Evolutionary conservation across 2,888 invertebrate species (phyloP), one percentile per base, ranked within the genome.

Genomic region (Lasioglossum calceatum): DNA sequence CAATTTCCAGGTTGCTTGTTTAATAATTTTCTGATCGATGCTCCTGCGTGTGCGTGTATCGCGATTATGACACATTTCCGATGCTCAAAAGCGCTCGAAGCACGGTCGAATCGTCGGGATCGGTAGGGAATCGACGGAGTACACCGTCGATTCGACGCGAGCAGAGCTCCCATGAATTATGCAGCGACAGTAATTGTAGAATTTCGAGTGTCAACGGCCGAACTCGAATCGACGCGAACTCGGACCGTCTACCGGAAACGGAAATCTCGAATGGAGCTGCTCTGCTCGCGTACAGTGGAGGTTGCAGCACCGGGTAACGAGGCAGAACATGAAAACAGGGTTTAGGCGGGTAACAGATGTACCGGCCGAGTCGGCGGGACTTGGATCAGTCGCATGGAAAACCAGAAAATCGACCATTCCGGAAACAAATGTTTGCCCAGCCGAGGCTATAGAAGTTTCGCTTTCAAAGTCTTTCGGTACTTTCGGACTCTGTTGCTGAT

Each of bases 251-350:
- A 54, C n/a, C 16, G 23, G n/a, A 70, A 14, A 16, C 27, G 2
- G 27, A 27, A 19, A 23, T 76, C 12, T 32, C 23, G 32, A 42
- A 23, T 1, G 7, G 42, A 10, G 64, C 32, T 1, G 58, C 58
- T 74, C 76, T 74, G 39, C 58, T 79, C 85, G 77, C 85, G 67
- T 23, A 32, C 14, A 16, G 72, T 73, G 10, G 27, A 14, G 75
- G 32, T 81, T 72, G 67, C 80, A 82, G 82, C 86, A 70, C 50
- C 47, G 82, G 86, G 61, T 77, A 74, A 82, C 76, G 79, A 76
- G 82, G 79, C 86, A 87, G 77, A 86, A 82, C 86, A 77, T 86
- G 82, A 86, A 87, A 61, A 73, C 75, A 61, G 47, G 81, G 82
- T 86, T 76, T 42, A 82, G 86, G 75, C 78, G 67, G 79, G 61